Evolutionary conservation across 1,140 invertebrate genomes (phyloP), one percentile per base, ranked within the genome.

Genomic region (Eriosoma lanigerum): DNA sequence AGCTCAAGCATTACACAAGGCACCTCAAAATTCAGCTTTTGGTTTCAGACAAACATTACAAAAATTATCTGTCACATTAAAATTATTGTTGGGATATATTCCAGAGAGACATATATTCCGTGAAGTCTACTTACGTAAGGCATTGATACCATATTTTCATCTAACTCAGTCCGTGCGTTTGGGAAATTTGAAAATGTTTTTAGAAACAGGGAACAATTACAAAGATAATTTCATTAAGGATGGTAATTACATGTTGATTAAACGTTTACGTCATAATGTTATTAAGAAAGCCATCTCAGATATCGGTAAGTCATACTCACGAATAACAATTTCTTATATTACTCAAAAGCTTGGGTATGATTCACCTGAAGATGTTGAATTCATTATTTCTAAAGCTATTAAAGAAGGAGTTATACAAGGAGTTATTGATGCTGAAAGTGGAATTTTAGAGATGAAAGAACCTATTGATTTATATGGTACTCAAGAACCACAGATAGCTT

Each of bases 311-410:
- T 98, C 97, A 0, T 99, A 99, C 86, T 98, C 97, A 0, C 90
- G 95, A 70, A 99, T 99, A 82, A 97, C 96, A 13, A 92, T 98
- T 0, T 89, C 91, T 81, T 96, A 99, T 86, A 97, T 99, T 84
- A 96, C 97, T 12, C 89, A 91, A 81, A 99, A 99, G 85, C 87
- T 99, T 29, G 93, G 94, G 17, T 87, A 99, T n/a, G 96, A 98
- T 85, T 97, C 94, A 13, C 92, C 95, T 4, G 96, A 98, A 85
- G 98, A 99, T 90, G 97, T 97, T 0, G 98, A 99, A 86, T 99
- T 98, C 85, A 98, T 99, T 85, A 97, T 99, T 0, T 96, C 97
- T 0, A 99, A 99, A 88, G 97, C 98, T n/a, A 99, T 99, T 81
- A 89, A 96, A 72, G 98, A 99, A 89, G 96, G 97, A 68, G 98